Evolutionary conservation across 2,888 invertebrate species (phyloP).

Genomic region (Hoplodrina blanda): DNA sequence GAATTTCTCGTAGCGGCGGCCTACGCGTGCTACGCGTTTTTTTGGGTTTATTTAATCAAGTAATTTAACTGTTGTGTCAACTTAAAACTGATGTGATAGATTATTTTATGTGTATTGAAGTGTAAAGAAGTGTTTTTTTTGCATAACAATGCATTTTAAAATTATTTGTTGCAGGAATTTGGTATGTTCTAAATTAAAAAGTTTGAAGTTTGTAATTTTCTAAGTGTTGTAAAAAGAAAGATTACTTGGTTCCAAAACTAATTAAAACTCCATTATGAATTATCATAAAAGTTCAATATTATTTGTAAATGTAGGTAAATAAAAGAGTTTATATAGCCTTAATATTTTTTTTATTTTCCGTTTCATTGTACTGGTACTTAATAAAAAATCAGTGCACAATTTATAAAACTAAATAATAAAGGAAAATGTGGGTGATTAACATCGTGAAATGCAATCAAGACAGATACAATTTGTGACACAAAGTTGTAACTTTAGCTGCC

Average conservation of each 20-base stretch:
- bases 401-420: conserved; percentile 80
- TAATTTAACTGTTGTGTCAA: not conserved
- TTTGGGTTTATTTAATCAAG: conserved; percentile 1
- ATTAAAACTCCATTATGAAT: not conserved
- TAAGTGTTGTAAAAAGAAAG: not conserved
- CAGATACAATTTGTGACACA: conserved; percentile 78
- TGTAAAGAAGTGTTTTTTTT: not conserved
- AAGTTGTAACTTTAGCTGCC: conserved; percentile 68
- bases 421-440: conserved; percentile 73
- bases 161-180: too few species aligned
- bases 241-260: not conserved
- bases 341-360: conserved; percentile 81
- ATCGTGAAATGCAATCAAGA: conserved; percentile 75
- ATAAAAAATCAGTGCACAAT: conserved; percentile 85
- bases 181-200: too few species aligned
- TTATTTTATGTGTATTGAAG: not conserved
- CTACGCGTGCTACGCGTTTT: conserved; percentile 35
- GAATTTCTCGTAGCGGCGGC: conserved; percentile 28
- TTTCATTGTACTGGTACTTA: conserved; percentile 81
- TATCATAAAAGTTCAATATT: not conserved
- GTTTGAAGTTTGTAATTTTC: too few species aligned
- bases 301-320: conserved; percentile 34
- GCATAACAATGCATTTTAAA: too few species aligned
- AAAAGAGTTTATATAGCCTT: conserved; percentile 64
- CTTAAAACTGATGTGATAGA: not conserved